phyloP scores from a whole-genome alignment of 2,113 vertebrate species.

The Andinoacara biseriatus region DNA sequence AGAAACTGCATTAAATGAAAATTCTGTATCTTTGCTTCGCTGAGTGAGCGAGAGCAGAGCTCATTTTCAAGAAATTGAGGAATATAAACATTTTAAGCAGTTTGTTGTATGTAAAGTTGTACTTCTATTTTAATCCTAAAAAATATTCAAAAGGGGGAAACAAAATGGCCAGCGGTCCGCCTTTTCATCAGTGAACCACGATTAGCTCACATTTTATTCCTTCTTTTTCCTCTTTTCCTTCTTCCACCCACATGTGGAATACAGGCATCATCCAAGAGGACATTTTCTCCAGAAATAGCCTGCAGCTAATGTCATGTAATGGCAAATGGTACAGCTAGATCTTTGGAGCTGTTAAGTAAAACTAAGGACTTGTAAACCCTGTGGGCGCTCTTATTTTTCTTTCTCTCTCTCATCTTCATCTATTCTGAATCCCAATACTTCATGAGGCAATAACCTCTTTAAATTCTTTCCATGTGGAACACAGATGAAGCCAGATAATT shows the following conservation, averaged over 20 bases:
- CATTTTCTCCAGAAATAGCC: constrained; percentile 18
- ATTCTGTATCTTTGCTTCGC: not conserved
- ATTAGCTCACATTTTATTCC: constrained; percentile 9
- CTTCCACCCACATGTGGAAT: not conserved
- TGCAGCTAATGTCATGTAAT: constrained; percentile 13
- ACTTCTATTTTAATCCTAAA: not conserved
- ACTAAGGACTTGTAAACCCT: constrained; percentile 24
- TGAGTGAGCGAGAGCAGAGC: not conserved
- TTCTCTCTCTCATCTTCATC: not conserved
- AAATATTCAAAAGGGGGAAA: not conserved
- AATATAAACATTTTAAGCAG: not conserved
- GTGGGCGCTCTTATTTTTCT: not conserved
- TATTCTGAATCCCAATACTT: not conserved
- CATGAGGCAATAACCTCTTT: constrained; percentile 5
- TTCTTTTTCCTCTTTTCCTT: not conserved
- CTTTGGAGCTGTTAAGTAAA: constrained; percentile 36
- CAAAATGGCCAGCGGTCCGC: not conserved
- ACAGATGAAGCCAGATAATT: constrained; percentile 37
- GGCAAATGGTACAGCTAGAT: not conserved
- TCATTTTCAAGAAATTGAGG: not conserved
- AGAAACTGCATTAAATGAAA: no score
- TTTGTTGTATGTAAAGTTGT: not conserved
- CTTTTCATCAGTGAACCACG: not conserved
- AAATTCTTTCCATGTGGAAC: constrained; percentile 22
- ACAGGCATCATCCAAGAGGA: not conserved